phyloP scores from a whole-genome alignment of 2,888 invertebrate genomes.

The Eremobia ochroleuca region DNA sequence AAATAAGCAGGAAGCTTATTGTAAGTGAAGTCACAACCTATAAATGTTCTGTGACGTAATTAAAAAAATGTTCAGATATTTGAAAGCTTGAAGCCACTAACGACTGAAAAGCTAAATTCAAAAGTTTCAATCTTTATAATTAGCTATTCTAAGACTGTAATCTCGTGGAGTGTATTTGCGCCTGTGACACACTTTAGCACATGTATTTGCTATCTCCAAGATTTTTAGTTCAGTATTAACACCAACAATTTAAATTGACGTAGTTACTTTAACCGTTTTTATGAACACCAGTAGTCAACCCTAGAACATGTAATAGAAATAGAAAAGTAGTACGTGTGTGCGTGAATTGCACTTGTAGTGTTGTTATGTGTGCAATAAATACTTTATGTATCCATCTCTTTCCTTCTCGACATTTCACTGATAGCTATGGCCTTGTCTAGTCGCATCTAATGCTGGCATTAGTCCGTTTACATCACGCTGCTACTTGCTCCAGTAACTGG shows the following conservation, averaged over 20 bases:
- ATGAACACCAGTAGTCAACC: slow-evolving; percentile 81
- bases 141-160: slow-evolving; percentile 36
- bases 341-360: slow-evolving; percentile 87
- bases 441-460: slow-evolving; percentile 91
- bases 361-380: slow-evolving; percentile 90
- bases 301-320: slow-evolving; percentile 88
- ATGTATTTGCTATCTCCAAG: slow-evolving; percentile 65
- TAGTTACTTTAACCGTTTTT: slow-evolving; percentile 74
- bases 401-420: slow-evolving; percentile 91
- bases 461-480: slow-evolving; percentile 82
- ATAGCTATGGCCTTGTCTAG: slow-evolving; percentile 91
- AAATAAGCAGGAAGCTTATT: slow-evolving; percentile 11
- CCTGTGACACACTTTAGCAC: slow-evolving; percentile 69
- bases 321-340: slow-evolving; percentile 86
- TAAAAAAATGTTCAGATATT: not conserved
- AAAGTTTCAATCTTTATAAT: slow-evolving; percentile 13
- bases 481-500: slow-evolving; percentile 78
- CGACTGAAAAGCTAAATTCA: not conserved
- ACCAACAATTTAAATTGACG: slow-evolving; percentile 63
- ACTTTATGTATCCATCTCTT: slow-evolving; percentile 89
- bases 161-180: slow-evolving; percentile 47
- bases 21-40: not conserved
- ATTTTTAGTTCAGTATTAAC: slow-evolving; percentile 62
- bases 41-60: slow-evolving; percentile 5
- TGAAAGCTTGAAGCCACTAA: not conserved